Evolutionary conservation across 92 coral and sea anemone species (phyloP), one percentile per base, ranked within the genome.

Genomic region (Epizoanthus fatuus): DNA sequence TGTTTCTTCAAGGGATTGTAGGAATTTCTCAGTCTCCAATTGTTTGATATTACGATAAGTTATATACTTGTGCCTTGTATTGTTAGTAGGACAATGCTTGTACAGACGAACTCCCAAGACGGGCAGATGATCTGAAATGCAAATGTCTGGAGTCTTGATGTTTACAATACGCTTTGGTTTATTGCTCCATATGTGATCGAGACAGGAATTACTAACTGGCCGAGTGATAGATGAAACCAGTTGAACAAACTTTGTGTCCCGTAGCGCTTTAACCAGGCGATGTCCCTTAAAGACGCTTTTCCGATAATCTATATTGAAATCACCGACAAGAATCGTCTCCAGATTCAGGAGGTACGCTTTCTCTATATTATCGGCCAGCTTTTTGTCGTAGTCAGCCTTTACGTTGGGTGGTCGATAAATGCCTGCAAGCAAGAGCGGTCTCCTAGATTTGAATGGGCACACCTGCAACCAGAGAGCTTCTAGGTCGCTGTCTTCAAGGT

Each of bases 111-210:
- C 57, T 44, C 63, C 63, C 52, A 69, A 13, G 42, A 29, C 20
- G 40, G 47, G 81, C 44, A 76, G 58, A 54, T 76, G 81, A 54
- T 76, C 86, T 8, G 65, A 66, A 68, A 78, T 86, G 60, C 71
- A 78, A 78, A 67, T 79, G 16, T 86, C 54, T 29, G 79, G 84
- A 4, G 53, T 63, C 15, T 54, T 62, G 68, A 63, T 85, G 45
- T 76, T 60, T 74, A 51, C 83, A 58, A 85, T 75, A 52, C 83
- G 20, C 35, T 75, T 85, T 39, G 25, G 25, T 22, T 22, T 22
- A 22, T 75, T 85, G 17, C 89, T 85, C 89, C 84, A 85, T 17
- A 75, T 85, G 55, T 86, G 85, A 60, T 86, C 81, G 42, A 76
- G 39, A 25, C 81, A 57, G n/a, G 68, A 4, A 35, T 45, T 13